Conservation (phyloP, 1,140 invertebrate species). For the honey bee (Apis mellifera) region Amel_HAv3.1 CM009934.2:11501001-11501500, state of each 20-base stretch:
- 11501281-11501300: conserved; percentile 18
- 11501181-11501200: conserved; percentile 59
- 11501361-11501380: background rate
- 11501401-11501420: background rate
- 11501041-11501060: conserved; percentile 2
- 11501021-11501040: background rate
- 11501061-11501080: background rate
- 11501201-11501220: conserved; percentile 44
- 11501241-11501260: conserved; percentile 21
- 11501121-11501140: background rate
- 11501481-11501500: background rate
- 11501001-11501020: conserved; percentile 10
- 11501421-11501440: background rate
- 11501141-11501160: background rate
- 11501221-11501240: conserved; percentile 44
- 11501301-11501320: conserved; percentile 55
- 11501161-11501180: background rate
- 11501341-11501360: conserved; percentile 12
- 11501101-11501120: conserved; percentile 16
- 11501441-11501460: conserved; percentile 19
- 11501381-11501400: conserved; percentile 38
- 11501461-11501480: background rate
- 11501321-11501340: conserved; percentile 12
- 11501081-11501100: conserved; percentile 4
- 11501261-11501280: conserved; percentile 25